These are phyloP conservation scores for Scylla paramamosain DNA, from an alignment of 1,140 invertebrate genomes.

Conservation along the genomic window DNA sequence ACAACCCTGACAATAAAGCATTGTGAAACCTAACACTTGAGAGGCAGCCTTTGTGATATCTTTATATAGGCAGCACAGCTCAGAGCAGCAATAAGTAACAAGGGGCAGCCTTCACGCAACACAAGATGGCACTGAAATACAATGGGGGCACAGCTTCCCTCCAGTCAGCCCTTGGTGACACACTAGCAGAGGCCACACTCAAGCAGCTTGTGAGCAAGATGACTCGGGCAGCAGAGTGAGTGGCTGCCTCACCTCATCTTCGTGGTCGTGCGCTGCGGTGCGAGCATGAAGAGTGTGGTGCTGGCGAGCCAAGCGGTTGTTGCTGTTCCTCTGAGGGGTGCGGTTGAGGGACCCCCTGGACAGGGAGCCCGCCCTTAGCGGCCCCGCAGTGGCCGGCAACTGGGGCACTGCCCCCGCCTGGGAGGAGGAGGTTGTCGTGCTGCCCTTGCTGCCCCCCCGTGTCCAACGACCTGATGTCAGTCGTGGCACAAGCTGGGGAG, in stretches of 20 bases:
- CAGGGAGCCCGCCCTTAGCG: slow-evolving; percentile 67
- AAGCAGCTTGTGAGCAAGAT: background rate
- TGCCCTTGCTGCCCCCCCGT: slow-evolving; percentile 70
- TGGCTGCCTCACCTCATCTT: slow-evolving; percentile 72
- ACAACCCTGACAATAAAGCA: background rate
- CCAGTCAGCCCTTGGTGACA: background rate
- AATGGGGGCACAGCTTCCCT: background rate
- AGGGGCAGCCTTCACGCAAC: background rate
- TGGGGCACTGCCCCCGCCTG: slow-evolving; percentile 59
- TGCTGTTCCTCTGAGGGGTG: slow-evolving; percentile 74
- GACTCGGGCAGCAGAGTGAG: background rate
- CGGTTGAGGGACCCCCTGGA: slow-evolving; percentile 68
- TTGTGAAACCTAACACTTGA: background rate
- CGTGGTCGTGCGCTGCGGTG: slow-evolving; percentile 74
- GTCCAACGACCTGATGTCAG: slow-evolving; percentile 74
- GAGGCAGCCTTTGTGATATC: background rate
- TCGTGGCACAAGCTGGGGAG: slow-evolving; percentile 71
- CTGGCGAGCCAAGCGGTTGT: slow-evolving; percentile 65
- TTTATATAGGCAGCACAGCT: background rate
- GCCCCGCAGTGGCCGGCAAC: slow-evolving; percentile 49
- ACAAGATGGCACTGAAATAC: background rate
- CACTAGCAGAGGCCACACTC: background rate
- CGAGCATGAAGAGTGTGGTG: slow-evolving; percentile 73
- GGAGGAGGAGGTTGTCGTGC: slow-evolving; percentile 64
- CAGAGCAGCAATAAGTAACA: background rate